These are phyloP conservation scores for Geodia barretti DNA, from an alignment of 37 sponge, comb jelly and placozoan genomes.

Conservation along the genomic window DNA sequence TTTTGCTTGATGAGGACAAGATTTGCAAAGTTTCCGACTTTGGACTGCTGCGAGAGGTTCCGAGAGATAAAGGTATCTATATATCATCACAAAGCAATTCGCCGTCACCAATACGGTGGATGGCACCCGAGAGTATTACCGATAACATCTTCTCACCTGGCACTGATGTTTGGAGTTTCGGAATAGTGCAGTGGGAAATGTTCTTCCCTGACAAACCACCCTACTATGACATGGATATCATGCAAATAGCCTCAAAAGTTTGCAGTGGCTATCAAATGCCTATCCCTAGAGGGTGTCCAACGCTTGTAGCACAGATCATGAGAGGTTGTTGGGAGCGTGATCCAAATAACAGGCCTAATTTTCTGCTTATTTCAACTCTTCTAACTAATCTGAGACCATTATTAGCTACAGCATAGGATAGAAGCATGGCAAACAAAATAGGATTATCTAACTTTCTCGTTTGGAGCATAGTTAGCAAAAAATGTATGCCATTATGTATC, in stretches of 20 bases:
- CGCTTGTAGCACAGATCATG: conserved; percentile 21
- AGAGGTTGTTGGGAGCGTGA: conserved; percentile 39
- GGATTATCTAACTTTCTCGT: too few species aligned
- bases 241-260: not conserved
- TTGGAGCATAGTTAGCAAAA: too few species aligned
- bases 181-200: conserved; percentile 36
- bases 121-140: conserved; percentile 33
- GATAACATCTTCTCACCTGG: conserved; percentile 21
- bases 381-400: too few species aligned
- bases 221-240: not conserved
- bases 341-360: conserved; percentile 36
- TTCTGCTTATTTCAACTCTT: conserved; percentile 28
- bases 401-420: too few species aligned
- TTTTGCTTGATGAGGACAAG: conserved; percentile 50
- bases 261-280: not conserved
- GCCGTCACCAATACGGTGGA: conserved; percentile 23
- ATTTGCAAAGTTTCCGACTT: conserved; percentile 73
- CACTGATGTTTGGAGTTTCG: conserved; percentile 46
- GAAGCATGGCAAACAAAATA: too few species aligned
- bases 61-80: not conserved
- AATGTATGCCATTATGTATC: too few species aligned
- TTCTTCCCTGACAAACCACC: conserved; percentile 26
- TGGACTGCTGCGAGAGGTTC: conserved; percentile 49
- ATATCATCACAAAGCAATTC: not conserved
- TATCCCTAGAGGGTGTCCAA: conserved; percentile 20